Evolutionary conservation across 2,888 invertebrate genomes (phyloP).

Genomic region (Hydrotaea cyrtoneurina): DNA sequence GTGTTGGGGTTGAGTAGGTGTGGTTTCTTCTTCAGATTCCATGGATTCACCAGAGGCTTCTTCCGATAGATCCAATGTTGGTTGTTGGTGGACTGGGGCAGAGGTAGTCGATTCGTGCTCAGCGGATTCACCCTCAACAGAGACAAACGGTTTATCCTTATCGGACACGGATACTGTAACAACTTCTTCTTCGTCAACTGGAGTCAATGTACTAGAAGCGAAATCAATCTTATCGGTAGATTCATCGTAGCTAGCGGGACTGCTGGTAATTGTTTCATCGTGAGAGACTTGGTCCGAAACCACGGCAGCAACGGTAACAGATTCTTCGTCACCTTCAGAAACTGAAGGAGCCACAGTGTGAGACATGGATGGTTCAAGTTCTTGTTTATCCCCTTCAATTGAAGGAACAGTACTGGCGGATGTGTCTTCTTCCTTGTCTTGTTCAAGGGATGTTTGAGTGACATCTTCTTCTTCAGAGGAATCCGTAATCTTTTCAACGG

Average conservation of each 20-base stretch:
- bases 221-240: conserved; percentile 18
- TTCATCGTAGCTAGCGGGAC: conserved; percentile 18
- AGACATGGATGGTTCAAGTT: conserved; percentile 27
- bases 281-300: background rate
- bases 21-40: conserved; percentile 74
- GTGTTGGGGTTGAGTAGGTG: conserved; percentile 65
- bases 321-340: conserved; percentile 23
- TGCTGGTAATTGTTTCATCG: conserved; percentile 35
- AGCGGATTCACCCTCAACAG: background rate
- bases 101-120: background rate
- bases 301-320: conserved; percentile 5
- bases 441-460: conserved; percentile 52
- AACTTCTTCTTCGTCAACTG: conserved; percentile 60
- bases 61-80: conserved; percentile 72
- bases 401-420: conserved; percentile 30
- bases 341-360: conserved; percentile 37
- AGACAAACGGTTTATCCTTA: background rate
- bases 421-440: conserved; percentile 53
- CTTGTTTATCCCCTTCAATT: conserved; percentile 57
- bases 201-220: conserved; percentile 35
- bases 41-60: conserved; percentile 72
- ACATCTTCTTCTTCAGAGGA: conserved; percentile 36
- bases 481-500: conserved; percentile 46
- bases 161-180: background rate
- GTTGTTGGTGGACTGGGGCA: conserved; percentile 29